phyloP scores from a whole-genome alignment of 1,140 invertebrate genomes.

The Homalodisca vitripennis region DNA sequence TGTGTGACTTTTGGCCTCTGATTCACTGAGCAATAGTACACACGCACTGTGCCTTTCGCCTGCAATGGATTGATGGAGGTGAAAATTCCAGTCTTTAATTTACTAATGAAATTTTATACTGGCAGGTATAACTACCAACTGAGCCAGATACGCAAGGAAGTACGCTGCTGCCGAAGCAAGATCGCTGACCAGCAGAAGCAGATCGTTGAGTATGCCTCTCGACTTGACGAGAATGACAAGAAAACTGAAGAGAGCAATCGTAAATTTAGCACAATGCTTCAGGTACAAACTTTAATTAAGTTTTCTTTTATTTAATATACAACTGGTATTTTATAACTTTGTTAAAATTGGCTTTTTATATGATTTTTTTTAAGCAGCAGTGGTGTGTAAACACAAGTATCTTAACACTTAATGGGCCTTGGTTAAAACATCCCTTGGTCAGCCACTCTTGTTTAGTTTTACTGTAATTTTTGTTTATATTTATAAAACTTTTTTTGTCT shows the following conservation, averaged over 20 bases:
- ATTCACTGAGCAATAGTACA: too few relatives aligned
- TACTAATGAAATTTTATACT: too few relatives aligned
- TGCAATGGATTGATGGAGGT: too few relatives aligned
- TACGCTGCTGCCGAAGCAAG: conserved; percentile 75
- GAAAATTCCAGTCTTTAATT: too few relatives aligned
- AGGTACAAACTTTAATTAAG: conserved; percentile 65
- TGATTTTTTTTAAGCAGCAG: neutral
- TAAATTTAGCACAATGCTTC: conserved; percentile 83
- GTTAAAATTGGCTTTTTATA: neutral
- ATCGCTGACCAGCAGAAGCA: conserved; percentile 80
- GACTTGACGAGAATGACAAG: conserved; percentile 84
- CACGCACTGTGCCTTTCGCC: too few relatives aligned
- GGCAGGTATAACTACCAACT: conserved; percentile 73
- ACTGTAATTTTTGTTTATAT: too few relatives aligned
- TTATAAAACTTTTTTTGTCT: too few relatives aligned
- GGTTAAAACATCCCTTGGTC: too few relatives aligned
- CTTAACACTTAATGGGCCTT: too few relatives aligned
- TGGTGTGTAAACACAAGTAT: neutral
- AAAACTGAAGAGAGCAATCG: conserved; percentile 85
- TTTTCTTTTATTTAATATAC: neutral
- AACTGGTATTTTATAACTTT: neutral
- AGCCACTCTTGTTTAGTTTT: too few relatives aligned
- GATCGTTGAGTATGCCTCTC: conserved; percentile 75
- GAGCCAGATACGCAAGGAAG: conserved; percentile 68
- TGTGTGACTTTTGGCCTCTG: too few relatives aligned